Evolutionary conservation across 2,113 vertebrate genomes (phyloP), one percentile per base, ranked within the genome.

Genomic region (Apodemus sylvaticus): DNA sequence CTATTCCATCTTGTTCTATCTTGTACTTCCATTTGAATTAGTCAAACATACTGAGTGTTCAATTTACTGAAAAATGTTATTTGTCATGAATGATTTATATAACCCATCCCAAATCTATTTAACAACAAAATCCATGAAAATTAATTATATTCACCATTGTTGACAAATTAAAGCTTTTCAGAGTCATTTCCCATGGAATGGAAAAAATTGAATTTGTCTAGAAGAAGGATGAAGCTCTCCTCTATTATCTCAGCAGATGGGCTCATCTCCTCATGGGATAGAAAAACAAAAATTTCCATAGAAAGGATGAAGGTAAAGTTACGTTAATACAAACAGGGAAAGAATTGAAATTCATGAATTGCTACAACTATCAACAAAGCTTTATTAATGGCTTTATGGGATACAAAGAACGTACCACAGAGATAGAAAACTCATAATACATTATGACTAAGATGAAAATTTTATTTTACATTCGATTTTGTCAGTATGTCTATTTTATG

Each of bases 11-110:
- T 22, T 79, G 24, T n/a, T 26, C 16, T 90, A 16, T 5, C 3
- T 4, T 51, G 39, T 34, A 13, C 13, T 89, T 64, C 11, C 45
- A 70, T 91, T 88, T 73, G 92, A 93, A 58, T 60, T 58, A 78
- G 31, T 92, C 48, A 94, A 71, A 94, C 31, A 89, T 10, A 73
- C 39, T 2, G 1, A 58, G 7, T 45, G 2, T 70, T 95, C 39
- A 60, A 76, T 81, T 91, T 93, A 92, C 48, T 93, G 58, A 95
- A 97, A 95, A 93, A 93, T 86, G 14, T 76, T 76, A 19, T 42
- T 0, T 82, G 58, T 58, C 58, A 87, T 82, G 58, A 93, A 45
- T 90, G 79, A 93, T 92, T 93, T 90, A 96, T 90, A 76, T 22
- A 76, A 94, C 62, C n/a, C 24, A 92, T 90, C 76, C 4, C 10